Base-by-base conservation (phyloP, 2,113 vertebrate genomes). In the Tragelaphus imberbis region DNA sequence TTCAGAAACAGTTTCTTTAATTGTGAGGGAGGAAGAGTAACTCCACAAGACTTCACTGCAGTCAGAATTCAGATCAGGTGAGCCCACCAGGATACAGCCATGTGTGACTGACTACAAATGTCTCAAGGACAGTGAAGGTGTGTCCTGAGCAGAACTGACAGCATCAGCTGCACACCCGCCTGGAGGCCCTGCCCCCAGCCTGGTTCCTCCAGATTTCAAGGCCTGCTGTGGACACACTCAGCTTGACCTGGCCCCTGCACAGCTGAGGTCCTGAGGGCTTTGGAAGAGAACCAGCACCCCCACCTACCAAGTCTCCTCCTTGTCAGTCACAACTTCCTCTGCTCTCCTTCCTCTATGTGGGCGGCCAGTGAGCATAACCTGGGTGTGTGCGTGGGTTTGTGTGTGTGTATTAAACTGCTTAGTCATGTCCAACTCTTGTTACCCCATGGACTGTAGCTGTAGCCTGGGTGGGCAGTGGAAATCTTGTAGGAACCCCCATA, bases 321-420 rank as follows among this genome's bases (percentile, higher is more conserved):
- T 33, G 5, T 15, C 79, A 59, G 7, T 30, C 30, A 40, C 68
- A 30, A 30, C 7, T 33, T 23, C 1, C 44, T 36, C 7, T 11
- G 21, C 7, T 68, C 2, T 47, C 63, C 23, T 94, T 44, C 21
- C 81, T 56, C n/a, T 56, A 3, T 23, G n/a, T 14, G 40, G 47
- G 28, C 0, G 0, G 7, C 44, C 6, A 11, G 82, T 36, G 9
- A 68, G 2, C 6, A 21, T 47, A 63, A 58, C 7, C 27, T 11
- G 9, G 23, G 36, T 11, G 33, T 75, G 68, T 61, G 59, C 3
- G 65, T 5, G n/a, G 68, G n/a, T 40, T 40, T 71, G 19, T 12
- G 68, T 71, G 17, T 71, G n/a, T 75, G 68, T n/a, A n/a, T 11
- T 75, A 75, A 23, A 75, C 68, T 12, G 5, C 68, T 75, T 36